Conservation (phyloP, 2,797 vertebrate species). For the Coregonus sp. region DNA sequence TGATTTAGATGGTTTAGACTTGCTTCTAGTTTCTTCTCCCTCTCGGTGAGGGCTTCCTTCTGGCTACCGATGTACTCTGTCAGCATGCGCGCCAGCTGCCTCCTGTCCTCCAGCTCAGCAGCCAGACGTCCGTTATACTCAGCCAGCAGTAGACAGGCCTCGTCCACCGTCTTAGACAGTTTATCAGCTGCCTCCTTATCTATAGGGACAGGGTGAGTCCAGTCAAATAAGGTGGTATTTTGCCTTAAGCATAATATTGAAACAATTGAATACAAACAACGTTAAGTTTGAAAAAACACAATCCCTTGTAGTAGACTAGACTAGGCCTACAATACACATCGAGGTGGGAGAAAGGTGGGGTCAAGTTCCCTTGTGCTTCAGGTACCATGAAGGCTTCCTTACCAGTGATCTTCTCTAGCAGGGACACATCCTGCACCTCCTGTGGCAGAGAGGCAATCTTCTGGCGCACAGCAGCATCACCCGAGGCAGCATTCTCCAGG, state of each 20-base stretch:
- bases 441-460: constrained; percentile 97
- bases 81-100: constrained; percentile 95
- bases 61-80: constrained; percentile 95
- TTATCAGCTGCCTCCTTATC: constrained; percentile 97
- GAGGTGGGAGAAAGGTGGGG: neutral
- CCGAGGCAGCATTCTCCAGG: constrained; percentile 95
- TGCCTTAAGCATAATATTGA: too few relatives aligned
- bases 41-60: constrained; percentile 90
- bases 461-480: constrained; percentile 93
- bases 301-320: too few relatives aligned
- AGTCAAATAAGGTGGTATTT: neutral
- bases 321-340: too few relatives aligned
- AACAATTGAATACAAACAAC: too few relatives aligned
- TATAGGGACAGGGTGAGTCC: constrained; percentile 44
- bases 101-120: constrained; percentile 93
- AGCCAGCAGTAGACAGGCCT: constrained; percentile 93
- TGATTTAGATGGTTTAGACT: constrained; percentile 26
- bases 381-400: neutral
- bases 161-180: constrained; percentile 95
- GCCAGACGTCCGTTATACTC: constrained; percentile 97
- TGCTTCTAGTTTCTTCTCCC: constrained; percentile 96
- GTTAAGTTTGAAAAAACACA: too few relatives aligned
- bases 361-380: neutral
- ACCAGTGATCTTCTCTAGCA: constrained; percentile 98
- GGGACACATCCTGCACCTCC: constrained; percentile 96